Evolutionary conservation across 2,113 vertebrate genomes (phyloP).

Genomic region (Callipepla californica): DNA sequence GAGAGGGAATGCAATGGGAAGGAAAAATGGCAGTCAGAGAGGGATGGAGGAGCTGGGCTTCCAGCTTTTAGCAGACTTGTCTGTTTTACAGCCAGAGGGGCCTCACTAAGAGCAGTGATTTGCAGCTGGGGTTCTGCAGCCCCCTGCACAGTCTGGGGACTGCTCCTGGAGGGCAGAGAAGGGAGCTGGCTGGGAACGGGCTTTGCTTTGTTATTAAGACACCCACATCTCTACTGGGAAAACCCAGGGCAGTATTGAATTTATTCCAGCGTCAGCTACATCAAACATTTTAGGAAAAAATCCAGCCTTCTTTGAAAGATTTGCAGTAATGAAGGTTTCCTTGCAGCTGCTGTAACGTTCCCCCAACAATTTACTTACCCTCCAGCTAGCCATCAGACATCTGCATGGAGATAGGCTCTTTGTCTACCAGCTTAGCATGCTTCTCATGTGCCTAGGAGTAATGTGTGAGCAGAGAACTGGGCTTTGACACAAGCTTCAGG

Average conservation of each 20-base stretch:
- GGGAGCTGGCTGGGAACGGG: not conserved
- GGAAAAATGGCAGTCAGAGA: not conserved
- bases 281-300: not conserved
- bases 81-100: not conserved
- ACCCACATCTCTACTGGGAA: not conserved
- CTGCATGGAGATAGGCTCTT: not conserved
- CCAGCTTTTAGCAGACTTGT: not conserved
- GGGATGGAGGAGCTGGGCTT: not conserved
- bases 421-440: not conserved
- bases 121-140: not conserved
- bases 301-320: not conserved
- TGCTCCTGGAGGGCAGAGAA: not conserved
- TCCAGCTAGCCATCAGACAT: not conserved
- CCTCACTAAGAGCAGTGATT: not conserved
- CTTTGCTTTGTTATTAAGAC: not conserved
- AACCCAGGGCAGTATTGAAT: not conserved
- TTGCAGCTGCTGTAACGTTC: not conserved
- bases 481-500: not conserved
- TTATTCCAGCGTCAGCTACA: not conserved
- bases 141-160: not conserved
- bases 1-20: not conserved
- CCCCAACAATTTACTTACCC: not conserved
- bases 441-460: not conserved
- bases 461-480: not conserved
- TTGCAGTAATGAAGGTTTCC: conserved; percentile 14